phyloP scores from a whole-genome alignment of 2,797 vertebrate genomes.

The Pseudochirops corinnae region DNA sequence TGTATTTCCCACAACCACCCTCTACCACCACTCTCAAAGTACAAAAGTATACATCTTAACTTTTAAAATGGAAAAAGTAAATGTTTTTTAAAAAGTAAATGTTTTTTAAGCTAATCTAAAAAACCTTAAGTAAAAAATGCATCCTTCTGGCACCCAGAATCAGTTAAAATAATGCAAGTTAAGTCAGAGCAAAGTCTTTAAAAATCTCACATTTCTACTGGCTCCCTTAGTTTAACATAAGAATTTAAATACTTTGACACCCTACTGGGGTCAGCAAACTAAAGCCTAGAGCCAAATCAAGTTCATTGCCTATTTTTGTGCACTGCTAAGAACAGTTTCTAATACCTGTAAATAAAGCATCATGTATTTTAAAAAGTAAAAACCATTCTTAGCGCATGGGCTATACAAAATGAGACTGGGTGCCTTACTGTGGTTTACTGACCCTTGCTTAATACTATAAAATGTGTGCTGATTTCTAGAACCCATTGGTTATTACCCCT shows the following conservation, averaged over 20 bases:
- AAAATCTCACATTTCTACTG: background rate
- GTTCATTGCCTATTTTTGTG: background rate
- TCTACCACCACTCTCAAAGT: background rate
- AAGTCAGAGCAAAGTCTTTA: background rate
- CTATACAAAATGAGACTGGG: background rate
- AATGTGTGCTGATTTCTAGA: background rate
- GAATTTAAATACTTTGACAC: background rate
- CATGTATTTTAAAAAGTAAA: background rate
- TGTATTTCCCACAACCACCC: background rate
- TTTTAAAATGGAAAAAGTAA: background rate
- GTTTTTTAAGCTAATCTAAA: background rate
- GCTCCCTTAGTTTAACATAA: background rate
- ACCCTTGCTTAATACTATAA: background rate
- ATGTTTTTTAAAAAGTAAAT: background rate
- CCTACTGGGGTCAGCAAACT: background rate
- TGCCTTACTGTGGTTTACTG: background rate
- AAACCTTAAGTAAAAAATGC: background rate
- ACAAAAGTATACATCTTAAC: background rate
- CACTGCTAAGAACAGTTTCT: background rate
- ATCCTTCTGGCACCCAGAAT: background rate
- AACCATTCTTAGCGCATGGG: background rate
- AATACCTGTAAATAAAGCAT: background rate
- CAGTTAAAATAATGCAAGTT: background rate
- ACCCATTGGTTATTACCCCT: background rate
- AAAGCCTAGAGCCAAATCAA: background rate